A percentile compares a stretch with the other conserved stretches of the same genome.
Conservation (phyloP, 2,797 vertebrate species). For the Paedocypris micromegethes region DNA sequence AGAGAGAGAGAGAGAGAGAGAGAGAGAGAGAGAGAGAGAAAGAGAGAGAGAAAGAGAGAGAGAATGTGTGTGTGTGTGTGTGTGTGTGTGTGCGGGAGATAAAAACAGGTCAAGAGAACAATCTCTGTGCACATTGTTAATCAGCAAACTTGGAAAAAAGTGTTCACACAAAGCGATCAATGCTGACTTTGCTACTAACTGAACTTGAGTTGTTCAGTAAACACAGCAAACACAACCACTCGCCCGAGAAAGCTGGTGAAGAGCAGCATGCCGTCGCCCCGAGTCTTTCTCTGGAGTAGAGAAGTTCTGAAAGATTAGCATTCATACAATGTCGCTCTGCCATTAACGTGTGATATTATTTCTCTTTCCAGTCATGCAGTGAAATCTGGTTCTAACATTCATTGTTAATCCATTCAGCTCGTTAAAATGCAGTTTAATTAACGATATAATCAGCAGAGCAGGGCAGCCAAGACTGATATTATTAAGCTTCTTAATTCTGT, state of each 20-base stretch:
- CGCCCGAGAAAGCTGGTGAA: too few species aligned
- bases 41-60: conserved; percentile 8
- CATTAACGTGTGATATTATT: conserved; percentile 40
- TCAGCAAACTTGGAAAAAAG: conserved; percentile 3
- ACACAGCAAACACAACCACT: conserved; percentile 8
- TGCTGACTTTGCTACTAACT: conserved; percentile 19
- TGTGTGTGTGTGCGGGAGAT: too few species aligned
- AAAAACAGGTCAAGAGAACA: too few species aligned
- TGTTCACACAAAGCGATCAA: conserved; percentile 24
- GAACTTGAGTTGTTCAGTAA: not conserved
- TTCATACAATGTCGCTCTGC: conserved; percentile 32
- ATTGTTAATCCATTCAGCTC: conserved; percentile 45
- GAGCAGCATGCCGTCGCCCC: too few species aligned
- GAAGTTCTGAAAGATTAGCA: conserved; percentile 17
- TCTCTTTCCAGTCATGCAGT: conserved; percentile 26
- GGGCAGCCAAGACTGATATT: conserved; percentile 38
- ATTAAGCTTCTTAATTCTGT: conserved; percentile 41
- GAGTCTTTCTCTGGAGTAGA: too few species aligned
- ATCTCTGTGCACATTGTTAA: conserved; percentile 15
- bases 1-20: too few species aligned
- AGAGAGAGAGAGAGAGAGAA: not conserved
- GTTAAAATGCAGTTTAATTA: conserved; percentile 46
- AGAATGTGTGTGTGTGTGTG: conserved; percentile 7
- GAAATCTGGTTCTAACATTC: conserved; percentile 36
- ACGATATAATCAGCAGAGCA: conserved; percentile 44